A percentile compares a stretch with the other conserved stretches of the same genome.
phyloP scores from a whole-genome alignment of 53 echinoderm and acorn worm genomes.

The Paracentrotus lividus region DNA sequence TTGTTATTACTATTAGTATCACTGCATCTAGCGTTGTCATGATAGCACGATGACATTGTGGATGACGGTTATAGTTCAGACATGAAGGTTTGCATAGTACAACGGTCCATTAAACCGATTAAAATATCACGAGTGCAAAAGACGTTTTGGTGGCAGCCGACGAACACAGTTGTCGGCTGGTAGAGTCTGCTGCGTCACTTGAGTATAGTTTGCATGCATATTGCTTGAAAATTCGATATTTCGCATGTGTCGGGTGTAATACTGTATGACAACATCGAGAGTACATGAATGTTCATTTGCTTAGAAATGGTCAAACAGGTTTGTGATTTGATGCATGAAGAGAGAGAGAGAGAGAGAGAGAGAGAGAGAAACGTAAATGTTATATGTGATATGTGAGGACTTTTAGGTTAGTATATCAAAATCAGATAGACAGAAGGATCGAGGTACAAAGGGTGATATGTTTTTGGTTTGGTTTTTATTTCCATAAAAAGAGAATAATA shows the following conservation, averaged over 20 bases:
- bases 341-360: too few species aligned
- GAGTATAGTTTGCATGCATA: background rate
- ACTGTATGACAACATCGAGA: background rate
- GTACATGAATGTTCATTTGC: too few species aligned
- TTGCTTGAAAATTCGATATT: background rate
- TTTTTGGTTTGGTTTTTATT: too few species aligned
- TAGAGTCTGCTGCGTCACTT: background rate
- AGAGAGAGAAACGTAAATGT: too few species aligned
- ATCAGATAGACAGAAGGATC: too few species aligned
- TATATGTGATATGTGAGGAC: too few species aligned
- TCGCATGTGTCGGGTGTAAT: background rate
- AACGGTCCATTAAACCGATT: conserved; percentile 33
- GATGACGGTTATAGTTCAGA: background rate
- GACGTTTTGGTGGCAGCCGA: background rate
- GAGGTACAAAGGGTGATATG: too few species aligned
- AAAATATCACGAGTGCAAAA: conserved; percentile 12
- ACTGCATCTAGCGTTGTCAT: background rate
- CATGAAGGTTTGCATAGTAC: background rate
- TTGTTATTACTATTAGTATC: background rate
- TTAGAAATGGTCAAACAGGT: too few species aligned
- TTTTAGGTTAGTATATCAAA: too few species aligned
- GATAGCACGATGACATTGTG: conserved; percentile 15
- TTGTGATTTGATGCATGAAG: too few species aligned
- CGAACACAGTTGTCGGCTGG: background rate
- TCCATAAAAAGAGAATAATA: too few species aligned